Base-by-base conservation (phyloP, 2,888 invertebrate genomes). In the Muschampia plurimacula region DNA sequence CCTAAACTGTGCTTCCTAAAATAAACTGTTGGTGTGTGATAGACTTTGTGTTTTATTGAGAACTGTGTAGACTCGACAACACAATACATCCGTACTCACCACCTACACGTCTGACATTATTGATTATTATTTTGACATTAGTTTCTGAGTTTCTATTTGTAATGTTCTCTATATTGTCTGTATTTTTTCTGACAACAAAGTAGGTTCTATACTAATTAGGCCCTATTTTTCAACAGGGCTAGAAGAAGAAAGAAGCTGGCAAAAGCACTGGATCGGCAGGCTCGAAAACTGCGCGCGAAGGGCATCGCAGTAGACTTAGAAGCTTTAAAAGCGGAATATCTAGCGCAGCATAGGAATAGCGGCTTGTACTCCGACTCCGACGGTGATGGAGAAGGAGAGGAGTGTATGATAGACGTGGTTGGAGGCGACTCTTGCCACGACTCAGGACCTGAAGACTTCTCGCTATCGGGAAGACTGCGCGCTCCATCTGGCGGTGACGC, bases 241-340 rank as follows among this genome's bases (percentile, higher is more conserved):
- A 96, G 98, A 89, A 96, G 97, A 89, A 96, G 98, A 93, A 98
- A 98, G 95, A 98, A 99, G 94, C 95, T 98, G 85, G 96, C 97
- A 84, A 99, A 99, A 92, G 97, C 98, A 76, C 95, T 98, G 81
- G 98, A 98, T 87, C 95, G 98, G 71, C 98, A 98, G 91, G 99
- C 99, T 81, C 95, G 98, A 80, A 99, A 99, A 87, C 95, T 99
- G 74, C 96, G 98, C 72, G 97, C 97, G 67, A 98, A 98, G 89
- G 98, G 98, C 80, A 98, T 98, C 83, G 96, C 97, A 22, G 98
- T 98, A 32, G 98, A 98, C 88, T 91, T 98, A 76, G 97, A 98
- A 82, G 97, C 98, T 3, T 92, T 98, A 67, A 96, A 97, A 81
- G 95, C 97, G 64, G 98, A 98, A 87, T 98, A 98, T 95, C 95